These are phyloP conservation scores for Caenorhabditis inopinata DNA, from an alignment of 1,140 invertebrate genomes.

Conservation along the genomic window DNA sequence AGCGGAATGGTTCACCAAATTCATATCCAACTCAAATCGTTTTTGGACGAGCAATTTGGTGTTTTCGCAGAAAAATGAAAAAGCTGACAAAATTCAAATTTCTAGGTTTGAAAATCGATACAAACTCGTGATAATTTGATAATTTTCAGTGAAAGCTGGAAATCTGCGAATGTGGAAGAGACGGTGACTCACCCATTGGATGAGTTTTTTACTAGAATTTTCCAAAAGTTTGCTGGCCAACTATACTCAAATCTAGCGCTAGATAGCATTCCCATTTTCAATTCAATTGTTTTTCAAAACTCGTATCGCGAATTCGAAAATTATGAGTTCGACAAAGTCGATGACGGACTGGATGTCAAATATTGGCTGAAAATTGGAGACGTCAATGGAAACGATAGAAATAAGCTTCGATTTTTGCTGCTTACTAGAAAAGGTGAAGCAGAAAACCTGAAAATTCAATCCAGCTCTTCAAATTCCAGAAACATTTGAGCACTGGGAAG, in stretches of 20 bases:
- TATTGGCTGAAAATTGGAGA: constrained; percentile 10
- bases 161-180: not conserved
- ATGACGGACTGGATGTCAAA: not conserved
- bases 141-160: constrained; percentile 8
- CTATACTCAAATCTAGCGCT: not conserved
- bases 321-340: not conserved
- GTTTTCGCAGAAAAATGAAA: not conserved
- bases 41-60: constrained; percentile 24
- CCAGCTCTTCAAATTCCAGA: not conserved
- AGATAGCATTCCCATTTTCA: not conserved
- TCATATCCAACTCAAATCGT: not conserved
- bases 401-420: not conserved
- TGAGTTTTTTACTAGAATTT: not conserved
- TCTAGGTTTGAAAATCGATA: no score
- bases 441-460: not conserved
- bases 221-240: constrained; percentile 2
- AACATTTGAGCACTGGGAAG: constrained; percentile 1
- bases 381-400: no score
- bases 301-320: not conserved
- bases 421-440: not conserved
- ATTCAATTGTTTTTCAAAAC: not conserved
- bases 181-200: not conserved
- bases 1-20: constrained; percentile 4
- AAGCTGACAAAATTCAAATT: not conserved
- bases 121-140: no score